Conservation (phyloP, 1,140 invertebrate genomes). For the Melanaphis sacchari region DNA sequence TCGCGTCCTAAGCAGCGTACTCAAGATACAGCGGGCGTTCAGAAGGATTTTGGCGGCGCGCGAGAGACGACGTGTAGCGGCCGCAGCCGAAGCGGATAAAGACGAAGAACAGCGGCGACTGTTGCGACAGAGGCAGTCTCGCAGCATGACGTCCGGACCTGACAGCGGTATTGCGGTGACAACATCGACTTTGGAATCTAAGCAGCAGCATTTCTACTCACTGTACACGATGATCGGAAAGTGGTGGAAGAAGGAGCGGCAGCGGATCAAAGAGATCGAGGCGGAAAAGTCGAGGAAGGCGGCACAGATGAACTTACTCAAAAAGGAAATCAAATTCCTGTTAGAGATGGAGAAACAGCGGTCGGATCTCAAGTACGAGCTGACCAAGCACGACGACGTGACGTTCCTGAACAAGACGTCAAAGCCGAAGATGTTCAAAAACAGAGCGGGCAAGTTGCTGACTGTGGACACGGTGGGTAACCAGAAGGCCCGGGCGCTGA, state of each 20-base stretch:
- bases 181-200: slow-evolving; percentile 63
- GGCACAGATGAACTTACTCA: slow-evolving; percentile 69
- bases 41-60: neutral
- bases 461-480: slow-evolving; percentile 73
- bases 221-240: slow-evolving; percentile 71
- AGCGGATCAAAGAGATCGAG: slow-evolving; percentile 67
- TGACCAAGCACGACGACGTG: slow-evolving; percentile 66
- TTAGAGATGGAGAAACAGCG: slow-evolving; percentile 70
- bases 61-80: neutral
- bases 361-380: slow-evolving; percentile 67
- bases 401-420: slow-evolving; percentile 71
- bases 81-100: neutral
- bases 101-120: neutral
- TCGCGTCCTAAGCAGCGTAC: neutral
- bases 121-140: neutral
- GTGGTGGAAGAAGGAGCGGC: slow-evolving; percentile 70
- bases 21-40: slow-evolving; percentile 44
- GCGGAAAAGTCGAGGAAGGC: slow-evolving; percentile 68
- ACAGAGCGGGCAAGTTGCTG: slow-evolving; percentile 68
- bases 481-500: slow-evolving; percentile 71
- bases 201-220: slow-evolving; percentile 71
- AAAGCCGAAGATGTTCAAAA: slow-evolving; percentile 70
- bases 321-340: slow-evolving; percentile 72
- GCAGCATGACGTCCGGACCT: neutral
- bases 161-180: too few species aligned